phyloP scores from a whole-genome alignment of 2,888 invertebrate species.

The Panopea generosa region DNA sequence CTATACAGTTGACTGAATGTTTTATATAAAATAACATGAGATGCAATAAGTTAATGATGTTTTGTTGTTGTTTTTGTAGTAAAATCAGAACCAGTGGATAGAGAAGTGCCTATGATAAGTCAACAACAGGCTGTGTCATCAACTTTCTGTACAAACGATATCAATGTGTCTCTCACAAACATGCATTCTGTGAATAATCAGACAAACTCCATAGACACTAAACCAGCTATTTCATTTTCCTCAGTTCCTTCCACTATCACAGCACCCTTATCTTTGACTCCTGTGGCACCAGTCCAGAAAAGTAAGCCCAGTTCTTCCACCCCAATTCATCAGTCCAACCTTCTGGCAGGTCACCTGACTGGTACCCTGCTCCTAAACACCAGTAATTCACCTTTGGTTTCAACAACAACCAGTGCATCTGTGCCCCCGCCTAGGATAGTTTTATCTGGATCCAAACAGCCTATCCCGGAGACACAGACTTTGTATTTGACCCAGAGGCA shows the following conservation, averaged over 20 bases:
- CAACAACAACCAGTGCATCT: slow-evolving; percentile 22
- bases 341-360: slow-evolving; percentile 60
- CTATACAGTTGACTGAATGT: too few relatives aligned
- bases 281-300: slow-evolving; percentile 59
- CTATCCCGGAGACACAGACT: slow-evolving; percentile 54
- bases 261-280: slow-evolving; percentile 56
- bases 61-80: slow-evolving; percentile 25
- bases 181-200: not conserved
- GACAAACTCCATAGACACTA: not conserved
- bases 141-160: slow-evolving; percentile 6
- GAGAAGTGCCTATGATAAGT: slow-evolving; percentile 41
- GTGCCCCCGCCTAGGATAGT: slow-evolving; percentile 16
- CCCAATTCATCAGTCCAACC: slow-evolving; percentile 30
- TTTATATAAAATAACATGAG: too few relatives aligned
- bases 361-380: slow-evolving; percentile 46
- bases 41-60: too few relatives aligned
- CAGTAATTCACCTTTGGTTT: slow-evolving; percentile 52
- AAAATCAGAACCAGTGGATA: slow-evolving; percentile 43
- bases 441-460: not conserved
- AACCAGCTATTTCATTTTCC: slow-evolving; percentile 9
- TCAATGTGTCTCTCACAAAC: slow-evolving; percentile 20
- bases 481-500: slow-evolving; percentile 67
- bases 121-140: not conserved
- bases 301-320: slow-evolving; percentile 38
- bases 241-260: slow-evolving; percentile 26